Conservation (phyloP, 2,888 invertebrate genomes). For the Scaptomyza reducta region DNA sequence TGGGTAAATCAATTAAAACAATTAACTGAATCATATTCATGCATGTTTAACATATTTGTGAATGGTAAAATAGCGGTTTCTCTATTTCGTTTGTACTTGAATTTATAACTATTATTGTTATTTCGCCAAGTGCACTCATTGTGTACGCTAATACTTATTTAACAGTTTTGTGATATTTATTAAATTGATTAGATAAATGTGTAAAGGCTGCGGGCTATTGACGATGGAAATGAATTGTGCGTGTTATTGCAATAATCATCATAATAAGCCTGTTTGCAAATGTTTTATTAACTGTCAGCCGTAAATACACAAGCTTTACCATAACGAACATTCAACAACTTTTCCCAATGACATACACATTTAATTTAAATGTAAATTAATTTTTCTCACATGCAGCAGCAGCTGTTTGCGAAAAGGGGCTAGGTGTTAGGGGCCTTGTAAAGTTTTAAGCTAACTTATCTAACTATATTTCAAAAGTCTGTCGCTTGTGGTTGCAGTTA, state of each 20-base stretch:
- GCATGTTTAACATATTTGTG: background rate
- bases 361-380: conserved; percentile 71
- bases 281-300: conserved; percentile 31
- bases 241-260: conserved; percentile 28
- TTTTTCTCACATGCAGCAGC: conserved; percentile 42
- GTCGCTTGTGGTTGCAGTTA: conserved; percentile 45
- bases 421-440: conserved; percentile 18
- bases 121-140: background rate
- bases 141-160: background rate
- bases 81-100: background rate
- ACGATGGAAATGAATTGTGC: background rate
- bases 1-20: background rate
- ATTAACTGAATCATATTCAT: background rate
- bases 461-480: conserved; percentile 44
- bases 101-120: background rate
- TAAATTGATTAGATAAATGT: conserved; percentile 1
- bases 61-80: background rate
- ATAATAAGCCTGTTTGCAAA: conserved; percentile 42
- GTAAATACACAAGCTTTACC: background rate
- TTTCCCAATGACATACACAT: conserved; percentile 48
- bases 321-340: conserved; percentile 41
- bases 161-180: background rate
- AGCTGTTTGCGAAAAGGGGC: background rate
- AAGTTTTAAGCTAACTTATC: conserved; percentile 63
- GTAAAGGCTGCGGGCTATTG: conserved; percentile 3